These are phyloP conservation scores for Epicampocera succincta DNA, from an alignment of 2,888 invertebrate genomes.

Conservation along the genomic window DNA sequence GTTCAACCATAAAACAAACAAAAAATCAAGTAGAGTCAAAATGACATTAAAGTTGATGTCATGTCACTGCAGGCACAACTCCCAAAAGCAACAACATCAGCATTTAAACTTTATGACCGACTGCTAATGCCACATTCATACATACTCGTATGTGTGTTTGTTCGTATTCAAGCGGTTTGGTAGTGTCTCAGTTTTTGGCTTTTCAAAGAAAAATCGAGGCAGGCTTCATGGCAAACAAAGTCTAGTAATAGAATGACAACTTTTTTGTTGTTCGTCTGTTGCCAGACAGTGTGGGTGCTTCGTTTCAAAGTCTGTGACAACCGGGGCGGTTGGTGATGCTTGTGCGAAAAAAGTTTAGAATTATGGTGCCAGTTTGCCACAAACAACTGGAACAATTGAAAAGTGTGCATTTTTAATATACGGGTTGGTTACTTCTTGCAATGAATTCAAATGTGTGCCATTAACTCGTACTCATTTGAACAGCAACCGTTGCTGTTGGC, in stretches of 20 bases:
- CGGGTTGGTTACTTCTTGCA: conserved; percentile 44
- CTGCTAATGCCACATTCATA: conserved; percentile 19
- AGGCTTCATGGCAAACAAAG: conserved; percentile 13
- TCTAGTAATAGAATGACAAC: conserved; percentile 24
- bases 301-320: conserved; percentile 37
- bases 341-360: conserved; percentile 35
- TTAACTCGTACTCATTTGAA: conserved; percentile 17
- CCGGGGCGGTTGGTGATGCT: conserved; percentile 41
- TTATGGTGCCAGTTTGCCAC: conserved; percentile 60
- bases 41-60: conserved; percentile 76
- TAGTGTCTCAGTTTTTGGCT: conserved; percentile 11
- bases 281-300: conserved; percentile 68
- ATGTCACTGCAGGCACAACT: conserved; percentile 70
- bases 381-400: conserved; percentile 5
- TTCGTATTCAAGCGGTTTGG: background rate
- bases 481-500: conserved; percentile 54
- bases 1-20: conserved; percentile 64
- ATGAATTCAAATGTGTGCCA: conserved; percentile 60
- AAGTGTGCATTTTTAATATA: conserved; percentile 43
- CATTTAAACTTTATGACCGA: conserved; percentile 51
- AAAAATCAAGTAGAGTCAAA: conserved; percentile 72
- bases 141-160: too few relatives aligned
- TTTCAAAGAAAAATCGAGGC: conserved; percentile 21
- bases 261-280: conserved; percentile 12
- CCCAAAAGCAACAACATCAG: conserved; percentile 22